These are phyloP conservation scores for Rana temporaria DNA, from an alignment of 2,113 vertebrate species.

Conservation along the genomic window DNA sequence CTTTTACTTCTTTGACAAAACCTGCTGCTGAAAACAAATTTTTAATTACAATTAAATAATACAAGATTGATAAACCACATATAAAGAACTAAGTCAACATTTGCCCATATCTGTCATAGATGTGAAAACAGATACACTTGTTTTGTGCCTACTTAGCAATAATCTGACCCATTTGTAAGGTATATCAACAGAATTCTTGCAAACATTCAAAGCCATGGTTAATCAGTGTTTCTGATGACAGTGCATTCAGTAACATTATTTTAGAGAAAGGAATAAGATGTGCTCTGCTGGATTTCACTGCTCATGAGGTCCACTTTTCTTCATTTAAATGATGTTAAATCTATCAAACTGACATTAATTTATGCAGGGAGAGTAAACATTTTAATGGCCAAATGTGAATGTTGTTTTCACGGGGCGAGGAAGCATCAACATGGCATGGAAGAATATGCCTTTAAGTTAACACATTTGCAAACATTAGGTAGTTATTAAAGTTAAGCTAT, in stretches of 20 bases:
- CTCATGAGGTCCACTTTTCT: slow-evolving; percentile 38
- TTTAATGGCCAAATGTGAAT: slow-evolving; percentile 50
- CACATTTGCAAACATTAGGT: slow-evolving; percentile 1
- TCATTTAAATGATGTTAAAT: slow-evolving; percentile 52
- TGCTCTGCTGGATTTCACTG: slow-evolving; percentile 45
- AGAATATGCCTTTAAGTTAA: slow-evolving; percentile 35
- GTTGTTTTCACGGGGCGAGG: slow-evolving; percentile 12
- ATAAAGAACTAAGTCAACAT: too few species aligned
- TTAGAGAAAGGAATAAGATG: slow-evolving; percentile 19
- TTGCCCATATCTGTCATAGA: too few species aligned
- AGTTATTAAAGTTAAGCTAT: slow-evolving; percentile 29
- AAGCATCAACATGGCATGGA: slow-evolving; percentile 34
- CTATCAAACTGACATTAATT: slow-evolving; percentile 58
- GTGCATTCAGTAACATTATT: slow-evolving; percentile 48
- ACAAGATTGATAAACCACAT: too few species aligned
- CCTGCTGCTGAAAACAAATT: too few species aligned
- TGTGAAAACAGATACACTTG: not conserved
- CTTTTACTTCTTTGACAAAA: too few species aligned
- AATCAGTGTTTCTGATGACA: slow-evolving; percentile 46
- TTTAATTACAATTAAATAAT: too few species aligned
- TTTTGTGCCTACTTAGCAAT: not conserved
- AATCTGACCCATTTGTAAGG: not conserved
- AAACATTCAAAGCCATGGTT: slow-evolving; percentile 24
- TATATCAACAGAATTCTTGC: slow-evolving; percentile 5
- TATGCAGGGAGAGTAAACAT: slow-evolving; percentile 52